Conservation (phyloP, 2,888 invertebrate species). For the Dynastes maya region DNA sequence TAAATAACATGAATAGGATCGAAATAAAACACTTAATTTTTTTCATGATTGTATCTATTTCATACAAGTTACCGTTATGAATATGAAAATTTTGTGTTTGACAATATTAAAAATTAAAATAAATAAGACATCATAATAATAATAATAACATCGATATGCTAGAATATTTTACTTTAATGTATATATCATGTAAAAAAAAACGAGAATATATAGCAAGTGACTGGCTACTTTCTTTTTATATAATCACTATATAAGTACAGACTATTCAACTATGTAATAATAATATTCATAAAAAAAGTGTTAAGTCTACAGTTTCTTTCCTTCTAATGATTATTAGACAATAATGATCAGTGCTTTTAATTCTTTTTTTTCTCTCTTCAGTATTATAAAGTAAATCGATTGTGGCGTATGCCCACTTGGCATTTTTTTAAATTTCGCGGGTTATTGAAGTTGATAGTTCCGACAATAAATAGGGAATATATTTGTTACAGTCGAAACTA, state of each 20-base stretch:
- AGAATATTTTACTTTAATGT: neutral
- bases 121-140: constrained; percentile 19
- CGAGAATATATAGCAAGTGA: constrained; percentile 24
- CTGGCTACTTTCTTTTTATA: constrained; percentile 12
- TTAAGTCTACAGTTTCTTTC: neutral
- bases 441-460: too few relatives aligned
- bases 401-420: neutral
- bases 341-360: constrained; percentile 15
- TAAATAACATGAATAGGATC: too few relatives aligned
- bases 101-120: constrained; percentile 20
- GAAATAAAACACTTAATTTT: constrained; percentile 26
- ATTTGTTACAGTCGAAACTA: too few relatives aligned
- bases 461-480: too few relatives aligned
- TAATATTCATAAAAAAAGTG: constrained; percentile 21
- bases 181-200: constrained; percentile 27
- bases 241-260: constrained; percentile 31
- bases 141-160: constrained; percentile 33
- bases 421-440: too few relatives aligned
- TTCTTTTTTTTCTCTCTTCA: neutral
- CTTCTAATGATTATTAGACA: constrained; percentile 4
- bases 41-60: constrained; percentile 39
- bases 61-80: constrained; percentile 30
- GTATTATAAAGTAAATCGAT: neutral
- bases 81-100: constrained; percentile 33
- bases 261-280: constrained; percentile 29